A percentile compares a stretch with the other conserved stretches of the same genome.
These are phyloP conservation scores for Pygathrix nemaeus DNA, from an alignment of 2,113 vertebrate species.

Conservation along the genomic window DNA sequence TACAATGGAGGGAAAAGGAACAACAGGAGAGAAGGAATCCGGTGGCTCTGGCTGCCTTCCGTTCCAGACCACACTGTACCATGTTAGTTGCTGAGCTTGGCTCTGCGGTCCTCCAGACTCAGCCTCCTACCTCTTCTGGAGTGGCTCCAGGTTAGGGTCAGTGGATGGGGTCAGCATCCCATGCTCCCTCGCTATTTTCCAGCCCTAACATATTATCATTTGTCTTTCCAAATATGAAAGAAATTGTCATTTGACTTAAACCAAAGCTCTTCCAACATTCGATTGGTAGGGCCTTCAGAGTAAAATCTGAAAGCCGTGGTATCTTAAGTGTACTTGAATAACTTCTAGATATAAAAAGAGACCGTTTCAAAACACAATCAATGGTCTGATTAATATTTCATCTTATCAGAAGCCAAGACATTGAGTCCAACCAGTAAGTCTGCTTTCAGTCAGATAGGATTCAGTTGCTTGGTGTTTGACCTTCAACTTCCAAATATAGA, in stretches of 20 bases:
- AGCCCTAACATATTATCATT: background rate
- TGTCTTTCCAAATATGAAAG: constrained; percentile 44
- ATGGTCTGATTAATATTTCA: constrained; percentile 48
- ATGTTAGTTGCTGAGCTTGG: background rate
- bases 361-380: constrained; percentile 27
- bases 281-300: background rate
- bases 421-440: background rate
- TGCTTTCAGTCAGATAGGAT: background rate
- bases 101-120: background rate
- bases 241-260: constrained; percentile 37
- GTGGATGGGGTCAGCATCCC: background rate
- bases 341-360: constrained; percentile 34
- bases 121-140: background rate
- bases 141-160: background rate
- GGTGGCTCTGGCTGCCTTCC: background rate
- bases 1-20: background rate
- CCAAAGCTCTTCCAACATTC: background rate
- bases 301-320: background rate
- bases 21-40: background rate
- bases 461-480: background rate
- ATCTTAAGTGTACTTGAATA: constrained; percentile 19
- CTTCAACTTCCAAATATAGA: constrained; percentile 35
- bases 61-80: background rate
- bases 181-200: background rate
- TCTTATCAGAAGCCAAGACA: background rate